Conservation (phyloP, 2,113 vertebrate species). For the Megaceryle torquata region DNA sequence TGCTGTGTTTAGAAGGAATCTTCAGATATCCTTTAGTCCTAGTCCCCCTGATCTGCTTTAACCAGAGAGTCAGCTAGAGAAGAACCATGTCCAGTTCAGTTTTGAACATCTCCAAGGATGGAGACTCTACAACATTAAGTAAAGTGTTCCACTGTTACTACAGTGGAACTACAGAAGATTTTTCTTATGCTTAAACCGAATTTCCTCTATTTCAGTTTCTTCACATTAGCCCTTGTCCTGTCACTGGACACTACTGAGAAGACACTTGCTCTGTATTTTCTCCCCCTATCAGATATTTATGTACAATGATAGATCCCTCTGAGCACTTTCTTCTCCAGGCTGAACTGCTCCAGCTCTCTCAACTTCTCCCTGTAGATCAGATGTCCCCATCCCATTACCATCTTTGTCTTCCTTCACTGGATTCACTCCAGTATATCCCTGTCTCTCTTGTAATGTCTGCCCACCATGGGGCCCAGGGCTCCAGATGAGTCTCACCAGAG, state of each 20-base stretch:
- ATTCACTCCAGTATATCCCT: not conserved
- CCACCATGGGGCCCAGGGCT: rapidly evolving
- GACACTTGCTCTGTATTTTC: not conserved
- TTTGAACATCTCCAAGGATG: not conserved
- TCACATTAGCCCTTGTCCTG: not conserved
- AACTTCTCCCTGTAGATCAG: not conserved
- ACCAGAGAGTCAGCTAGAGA: not conserved
- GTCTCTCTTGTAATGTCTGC: not conserved
- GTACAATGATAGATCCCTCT: too few relatives aligned
- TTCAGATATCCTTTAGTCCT: not conserved
- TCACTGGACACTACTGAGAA: not conserved
- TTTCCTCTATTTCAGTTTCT: not conserved
- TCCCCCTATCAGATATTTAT: not conserved
- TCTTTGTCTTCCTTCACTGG: not conserved
- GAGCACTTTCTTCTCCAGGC: not conserved
- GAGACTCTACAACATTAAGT: not conserved
- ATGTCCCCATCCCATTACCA: not conserved
- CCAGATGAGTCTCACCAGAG: not conserved
- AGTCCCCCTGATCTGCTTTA: not conserved
- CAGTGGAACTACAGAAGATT: not conserved
- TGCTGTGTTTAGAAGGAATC: not conserved
- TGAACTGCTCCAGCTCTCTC: not conserved
- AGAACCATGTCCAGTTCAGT: not conserved
- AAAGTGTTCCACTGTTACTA: not conserved
- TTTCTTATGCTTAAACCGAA: not conserved